Evolutionary conservation across 2,797 vertebrate species (phyloP).

Genomic region (Syngnathus acus): DNA sequence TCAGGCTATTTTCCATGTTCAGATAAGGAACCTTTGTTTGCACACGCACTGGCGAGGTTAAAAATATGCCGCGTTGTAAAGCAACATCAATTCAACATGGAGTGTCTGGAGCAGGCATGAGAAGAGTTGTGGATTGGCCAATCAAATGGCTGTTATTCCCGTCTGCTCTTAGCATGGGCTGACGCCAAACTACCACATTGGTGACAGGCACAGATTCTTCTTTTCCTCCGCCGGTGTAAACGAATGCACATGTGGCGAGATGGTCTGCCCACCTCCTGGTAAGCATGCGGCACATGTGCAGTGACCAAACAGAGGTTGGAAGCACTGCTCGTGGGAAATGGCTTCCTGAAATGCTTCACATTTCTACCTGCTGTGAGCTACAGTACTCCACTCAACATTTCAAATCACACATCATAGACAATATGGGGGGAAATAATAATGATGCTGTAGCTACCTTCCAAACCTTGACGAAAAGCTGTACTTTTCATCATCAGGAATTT

Average conservation of each 20-base stretch:
- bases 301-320: constrained; percentile 5
- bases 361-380: neutral
- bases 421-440: neutral
- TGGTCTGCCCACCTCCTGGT: neutral
- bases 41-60: neutral
- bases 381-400: neutral
- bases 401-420: neutral
- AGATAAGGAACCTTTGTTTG: constrained; percentile 7
- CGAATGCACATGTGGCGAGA: constrained; percentile 5
- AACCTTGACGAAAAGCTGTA: neutral
- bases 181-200: neutral
- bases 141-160: neutral
- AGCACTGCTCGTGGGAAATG: neutral
- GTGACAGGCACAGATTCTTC: neutral
- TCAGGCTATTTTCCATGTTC: constrained; percentile 7
- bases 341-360: neutral
- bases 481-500: neutral
- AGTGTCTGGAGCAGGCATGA: neutral
- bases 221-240: neutral
- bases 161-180: constrained; percentile 1
- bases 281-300: constrained; percentile 2
- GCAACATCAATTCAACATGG: neutral
- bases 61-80: neutral
- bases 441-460: neutral
- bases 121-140: neutral